Evolutionary conservation across 2,888 invertebrate species (phyloP), one percentile per base, ranked within the genome.

Genomic region (Tachina lurida): DNA sequence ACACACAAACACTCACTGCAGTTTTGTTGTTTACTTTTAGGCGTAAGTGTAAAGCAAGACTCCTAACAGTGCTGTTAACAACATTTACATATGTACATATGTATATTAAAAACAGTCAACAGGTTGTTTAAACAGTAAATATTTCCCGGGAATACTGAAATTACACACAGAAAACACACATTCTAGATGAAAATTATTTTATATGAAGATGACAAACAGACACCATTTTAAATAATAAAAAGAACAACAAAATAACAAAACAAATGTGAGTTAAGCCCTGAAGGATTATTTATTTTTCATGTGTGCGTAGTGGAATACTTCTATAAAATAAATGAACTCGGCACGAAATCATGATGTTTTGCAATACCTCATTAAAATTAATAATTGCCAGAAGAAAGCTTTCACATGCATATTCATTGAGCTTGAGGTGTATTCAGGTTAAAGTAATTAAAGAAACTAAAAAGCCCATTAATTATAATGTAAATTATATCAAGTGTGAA

Each of bases 21-120:
- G 8, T 87, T 81, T 84, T 87, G 87, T 82, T 89, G 89, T 87
- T 87, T 88, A 88, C 88, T 87, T 89, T 89, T 87, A 88, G 89
- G 88, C 88, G 87, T 41, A 79, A 22, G 8, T 41, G 58, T 41
- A 54, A 58, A 58, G 39, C 75, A 10, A 39, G 22, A 58, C 8
- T 3, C n/a, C 54, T 17, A 75, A 22, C 71, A 52, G 4, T 79
- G 81, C 58, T 78, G 62, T 70, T 58, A 65, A 75, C 43, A 41
- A 60, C 17, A 73, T 31, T 31, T 7, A 31, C 31, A 41, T 17
- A 54, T 22, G n/a, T n/a, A n/a, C n/a, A n/a, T n/a, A n/a, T n/a
- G n/a, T n/a, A n/a, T n/a, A 60, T 31, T 43, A 54, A 63, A 77
- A 84, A 67, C 49, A 88, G 87, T 90, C 90, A 90, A 90, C 90